phyloP scores from a whole-genome alignment of 2,888 invertebrate species.

The Noctua comes region DNA sequence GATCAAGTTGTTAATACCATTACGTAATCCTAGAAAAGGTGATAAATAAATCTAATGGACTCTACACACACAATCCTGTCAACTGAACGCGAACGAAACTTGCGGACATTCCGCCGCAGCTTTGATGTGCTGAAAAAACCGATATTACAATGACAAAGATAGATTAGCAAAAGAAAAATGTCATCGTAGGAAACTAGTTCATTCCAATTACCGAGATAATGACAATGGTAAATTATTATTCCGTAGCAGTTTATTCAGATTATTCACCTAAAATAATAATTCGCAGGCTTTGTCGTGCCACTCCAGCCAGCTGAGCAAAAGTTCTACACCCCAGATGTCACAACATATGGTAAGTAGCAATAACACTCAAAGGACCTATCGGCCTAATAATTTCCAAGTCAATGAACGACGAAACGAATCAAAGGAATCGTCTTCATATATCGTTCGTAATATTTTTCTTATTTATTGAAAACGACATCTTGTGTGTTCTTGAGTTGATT shows the following conservation, averaged over 20 bases:
- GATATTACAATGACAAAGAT: not conserved
- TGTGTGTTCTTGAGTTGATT: not conserved
- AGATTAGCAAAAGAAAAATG: not conserved
- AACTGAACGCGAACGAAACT: not conserved
- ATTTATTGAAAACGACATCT: not conserved
- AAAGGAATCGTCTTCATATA: constrained; percentile 15
- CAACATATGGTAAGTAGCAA: constrained; percentile 84
- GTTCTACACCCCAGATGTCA: constrained; percentile 86
- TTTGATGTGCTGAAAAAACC: not conserved
- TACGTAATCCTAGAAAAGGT: not conserved
- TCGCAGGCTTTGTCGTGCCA: constrained; percentile 84
- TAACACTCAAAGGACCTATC: constrained; percentile 20
- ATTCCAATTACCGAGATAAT: not conserved
- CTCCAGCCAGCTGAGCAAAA: constrained; percentile 88
- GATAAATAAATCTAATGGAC: not conserved
- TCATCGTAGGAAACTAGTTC: not conserved
- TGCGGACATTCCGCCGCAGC: not conserved
- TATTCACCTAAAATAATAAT: constrained; percentile 32
- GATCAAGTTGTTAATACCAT: too few relatives aligned
- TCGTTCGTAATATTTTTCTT: constrained; percentile 20
- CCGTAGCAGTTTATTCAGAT: not conserved
- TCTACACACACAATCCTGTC: not conserved
- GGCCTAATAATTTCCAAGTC: constrained; percentile 37
- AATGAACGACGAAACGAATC: constrained; percentile 22
- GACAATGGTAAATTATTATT: not conserved